Evolutionary conservation across 2,797 vertebrate species (phyloP), one percentile per base, ranked within the genome.

Genomic region (Amazonetta brasiliensis): DNA sequence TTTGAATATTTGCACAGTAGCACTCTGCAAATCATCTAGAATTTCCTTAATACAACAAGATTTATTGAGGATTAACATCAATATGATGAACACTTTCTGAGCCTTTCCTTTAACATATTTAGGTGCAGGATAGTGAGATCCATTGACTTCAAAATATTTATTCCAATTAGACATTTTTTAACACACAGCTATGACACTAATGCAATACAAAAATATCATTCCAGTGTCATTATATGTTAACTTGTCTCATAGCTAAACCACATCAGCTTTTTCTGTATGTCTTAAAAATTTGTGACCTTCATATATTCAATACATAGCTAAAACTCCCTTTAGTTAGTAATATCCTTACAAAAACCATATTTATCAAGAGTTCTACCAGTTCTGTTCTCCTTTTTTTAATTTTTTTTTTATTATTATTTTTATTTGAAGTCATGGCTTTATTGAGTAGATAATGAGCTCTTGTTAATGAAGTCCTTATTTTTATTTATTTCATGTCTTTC

Each of bases 1-100:
- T 92, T 73, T 88, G 83, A 84, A 55, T 92, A 95, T 96, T 97
- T 95, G 80, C 59, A 56, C 62, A 95, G 85, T 88, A 78, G 44
- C 79, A 55, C 80, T 81, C 69, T 84, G 90, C 85, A 95, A 90
- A 91, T 94, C 31, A 73, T 76, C 76, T 63, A 55, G 77, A 64
- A 91, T 90, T 93, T 95, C 80, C 63, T 87, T 95, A 93, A 92
- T 96, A 33, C 73, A 95, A 64, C 15, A 69, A 84, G 74, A 86
- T 73, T 94, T 95, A 86, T 73, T 69, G 52, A 37, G 77, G 85
- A 86, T 92, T 95, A 95, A 78, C 39, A 84, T 39, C 52, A 76
- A 21, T 56, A 73, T 26, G 74, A 92, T 23, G 74, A 91, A 92
- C 10, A 84, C 63, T 91, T 90, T 84, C 55, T 88, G 18, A 33